Percentiles rank a stretch among this genome's conserved stretches.
Evolutionary conservation across 2,888 invertebrate genomes (phyloP).

Genomic region (Lasioglossum vierecki): DNA sequence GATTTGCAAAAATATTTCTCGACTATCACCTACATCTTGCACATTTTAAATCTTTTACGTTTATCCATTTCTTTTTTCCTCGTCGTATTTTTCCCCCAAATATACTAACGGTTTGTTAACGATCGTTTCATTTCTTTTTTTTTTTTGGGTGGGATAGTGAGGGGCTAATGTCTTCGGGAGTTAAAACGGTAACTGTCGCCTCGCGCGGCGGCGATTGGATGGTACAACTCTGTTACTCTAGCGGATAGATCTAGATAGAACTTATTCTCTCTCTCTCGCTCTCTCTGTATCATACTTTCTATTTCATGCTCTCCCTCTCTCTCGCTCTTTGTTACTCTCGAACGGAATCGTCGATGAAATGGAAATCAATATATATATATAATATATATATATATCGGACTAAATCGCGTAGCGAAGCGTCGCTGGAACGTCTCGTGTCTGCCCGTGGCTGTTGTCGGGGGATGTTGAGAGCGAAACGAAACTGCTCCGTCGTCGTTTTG

Average conservation of each 20-base stretch:
- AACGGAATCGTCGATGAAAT: slow-evolving; percentile 27
- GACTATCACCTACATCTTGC: slow-evolving; percentile 51
- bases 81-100: slow-evolving; percentile 24
- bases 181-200: slow-evolving; percentile 52
- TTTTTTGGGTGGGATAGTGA: not conserved
- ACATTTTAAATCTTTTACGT: slow-evolving; percentile 23
- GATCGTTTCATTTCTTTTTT: not conserved
- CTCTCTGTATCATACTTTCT: not conserved
- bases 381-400: not conserved
- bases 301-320: not conserved
- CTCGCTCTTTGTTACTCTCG: slow-evolving; percentile 1
- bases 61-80: not conserved
- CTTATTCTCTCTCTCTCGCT: not conserved
- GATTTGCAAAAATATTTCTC: slow-evolving; percentile 58
- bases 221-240: slow-evolving; percentile 46
- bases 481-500: slow-evolving; percentile 39
- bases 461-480: slow-evolving; percentile 38
- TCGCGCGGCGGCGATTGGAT: slow-evolving; percentile 47
- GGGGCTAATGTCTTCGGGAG: slow-evolving; percentile 42
- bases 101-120: slow-evolving; percentile 47
- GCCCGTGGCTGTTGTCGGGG: slow-evolving; percentile 26
- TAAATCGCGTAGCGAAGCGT: slow-evolving; percentile 22
- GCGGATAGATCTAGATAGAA: slow-evolving; percentile 48
- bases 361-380: slow-evolving; percentile 18
- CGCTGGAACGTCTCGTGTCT: slow-evolving; percentile 28